phyloP scores from a whole-genome alignment of 2,797 vertebrate genomes.

The Hapalemur alaotrensis region DNA sequence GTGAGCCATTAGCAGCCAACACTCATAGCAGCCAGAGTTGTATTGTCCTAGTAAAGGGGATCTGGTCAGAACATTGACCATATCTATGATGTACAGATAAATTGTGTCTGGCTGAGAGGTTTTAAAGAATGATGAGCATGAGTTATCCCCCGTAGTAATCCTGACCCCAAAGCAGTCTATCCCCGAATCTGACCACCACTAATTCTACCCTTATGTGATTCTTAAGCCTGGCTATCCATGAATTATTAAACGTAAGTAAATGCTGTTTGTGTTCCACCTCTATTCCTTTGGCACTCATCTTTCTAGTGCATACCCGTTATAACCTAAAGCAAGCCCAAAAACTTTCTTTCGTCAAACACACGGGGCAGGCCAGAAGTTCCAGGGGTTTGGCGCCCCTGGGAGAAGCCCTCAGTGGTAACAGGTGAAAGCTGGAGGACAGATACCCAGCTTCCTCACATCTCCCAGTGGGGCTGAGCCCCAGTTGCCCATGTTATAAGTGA shows the following conservation, averaged over 20 bases:
- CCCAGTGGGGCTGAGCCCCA: neutral
- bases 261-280: accelerated
- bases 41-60: neutral
- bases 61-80: neutral
- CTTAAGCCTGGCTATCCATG: neutral
- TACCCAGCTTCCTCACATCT: neutral
- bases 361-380: neutral
- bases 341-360: neutral
- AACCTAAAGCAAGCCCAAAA: neutral
- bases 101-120: neutral
- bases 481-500: neutral
- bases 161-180: neutral
- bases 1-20: neutral
- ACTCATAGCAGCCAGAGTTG: neutral
- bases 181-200: neutral
- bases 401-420: neutral
- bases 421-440: neutral
- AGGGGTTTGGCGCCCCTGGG: neutral
- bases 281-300: neutral
- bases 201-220: neutral
- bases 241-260: neutral
- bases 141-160: neutral
- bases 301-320: neutral
- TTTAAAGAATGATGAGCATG: neutral
- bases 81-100: neutral